Percentiles rank a stretch among this genome's conserved stretches.
Evolutionary conservation across 2,113 vertebrate genomes (phyloP).

Genomic region (Suncus etruscus): DNA sequence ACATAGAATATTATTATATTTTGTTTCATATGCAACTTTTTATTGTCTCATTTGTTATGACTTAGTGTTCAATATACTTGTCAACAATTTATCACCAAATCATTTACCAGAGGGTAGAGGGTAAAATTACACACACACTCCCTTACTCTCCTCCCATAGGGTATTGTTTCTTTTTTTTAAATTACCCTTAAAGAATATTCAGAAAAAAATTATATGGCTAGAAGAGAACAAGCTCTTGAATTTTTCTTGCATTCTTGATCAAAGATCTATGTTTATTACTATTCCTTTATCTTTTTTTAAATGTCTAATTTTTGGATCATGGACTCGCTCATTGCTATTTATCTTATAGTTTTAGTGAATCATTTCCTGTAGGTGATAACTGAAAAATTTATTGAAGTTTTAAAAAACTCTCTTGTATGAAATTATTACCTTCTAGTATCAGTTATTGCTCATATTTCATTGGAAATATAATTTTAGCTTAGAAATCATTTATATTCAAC

Average conservation of each 20-base stretch:
- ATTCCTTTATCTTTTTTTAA: neutral
- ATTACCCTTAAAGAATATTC: neutral
- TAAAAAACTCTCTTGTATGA: neutral
- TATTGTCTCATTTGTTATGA: neutral
- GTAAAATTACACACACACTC: too few relatives aligned
- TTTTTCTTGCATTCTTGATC: neutral
- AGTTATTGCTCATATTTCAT: neutral
- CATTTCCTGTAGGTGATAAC: neutral
- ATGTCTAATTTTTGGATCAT: neutral
- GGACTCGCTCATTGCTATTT: neutral
- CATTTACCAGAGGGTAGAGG: neutral
- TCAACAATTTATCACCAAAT: neutral
- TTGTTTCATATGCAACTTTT: neutral
- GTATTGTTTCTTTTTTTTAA: conserved; percentile 2
- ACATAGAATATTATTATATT: neutral
- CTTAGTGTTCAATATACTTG: conserved; percentile 1
- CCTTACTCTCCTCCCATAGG: neutral
- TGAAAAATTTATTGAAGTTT: neutral
- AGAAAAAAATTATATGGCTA: too few relatives aligned
- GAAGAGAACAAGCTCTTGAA: neutral
- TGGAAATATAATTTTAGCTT: neutral
- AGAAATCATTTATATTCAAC: neutral
- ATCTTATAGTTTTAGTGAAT: neutral
- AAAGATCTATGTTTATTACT: neutral
- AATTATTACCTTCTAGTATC: neutral